phyloP scores from a whole-genome alignment of 2,113 vertebrate species.

The Carollia perspicillata region DNA sequence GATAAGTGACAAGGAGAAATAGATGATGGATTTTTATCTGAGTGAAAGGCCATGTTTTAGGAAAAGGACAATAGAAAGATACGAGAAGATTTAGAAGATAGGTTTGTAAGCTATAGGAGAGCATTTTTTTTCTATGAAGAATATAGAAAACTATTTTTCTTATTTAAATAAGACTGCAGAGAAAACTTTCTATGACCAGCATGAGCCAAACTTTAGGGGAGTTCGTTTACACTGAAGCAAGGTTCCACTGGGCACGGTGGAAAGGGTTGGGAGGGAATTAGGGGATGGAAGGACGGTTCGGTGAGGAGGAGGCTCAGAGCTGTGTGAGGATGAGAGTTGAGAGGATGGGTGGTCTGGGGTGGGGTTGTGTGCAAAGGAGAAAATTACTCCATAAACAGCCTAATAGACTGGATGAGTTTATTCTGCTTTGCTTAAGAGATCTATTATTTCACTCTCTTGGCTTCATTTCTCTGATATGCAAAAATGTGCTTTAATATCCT shows the following conservation, averaged over 20 bases:
- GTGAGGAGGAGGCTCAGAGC: background rate
- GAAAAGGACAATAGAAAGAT: constrained; percentile 14
- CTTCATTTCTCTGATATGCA: constrained; percentile 23
- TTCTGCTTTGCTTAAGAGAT: constrained; percentile 25
- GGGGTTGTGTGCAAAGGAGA: constrained; percentile 13
- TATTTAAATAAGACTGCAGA: constrained; percentile 21
- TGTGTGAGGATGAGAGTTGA: background rate
- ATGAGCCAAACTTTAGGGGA: background rate
- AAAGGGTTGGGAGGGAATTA: background rate
- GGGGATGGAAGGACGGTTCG: background rate
- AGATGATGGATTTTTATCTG: constrained; percentile 7
- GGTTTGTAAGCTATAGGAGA: constrained; percentile 19
- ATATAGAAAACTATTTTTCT: background rate
- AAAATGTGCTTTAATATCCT: constrained; percentile 43
- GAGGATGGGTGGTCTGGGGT: background rate
- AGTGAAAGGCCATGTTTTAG: constrained; percentile 16
- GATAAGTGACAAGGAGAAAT: background rate
- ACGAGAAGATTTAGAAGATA: constrained; percentile 12
- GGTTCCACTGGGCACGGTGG: background rate
- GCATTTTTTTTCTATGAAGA: background rate
- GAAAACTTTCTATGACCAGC: background rate
- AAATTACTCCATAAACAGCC: constrained; percentile 36
- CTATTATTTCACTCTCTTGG: constrained; percentile 30
- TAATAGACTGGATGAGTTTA: constrained; percentile 11
- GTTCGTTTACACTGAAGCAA: background rate